Percentiles rank a stretch among this genome's conserved stretches.
Conservation (phyloP, 1,140 invertebrate genomes). For the Drosophila equinoxialis region DNA sequence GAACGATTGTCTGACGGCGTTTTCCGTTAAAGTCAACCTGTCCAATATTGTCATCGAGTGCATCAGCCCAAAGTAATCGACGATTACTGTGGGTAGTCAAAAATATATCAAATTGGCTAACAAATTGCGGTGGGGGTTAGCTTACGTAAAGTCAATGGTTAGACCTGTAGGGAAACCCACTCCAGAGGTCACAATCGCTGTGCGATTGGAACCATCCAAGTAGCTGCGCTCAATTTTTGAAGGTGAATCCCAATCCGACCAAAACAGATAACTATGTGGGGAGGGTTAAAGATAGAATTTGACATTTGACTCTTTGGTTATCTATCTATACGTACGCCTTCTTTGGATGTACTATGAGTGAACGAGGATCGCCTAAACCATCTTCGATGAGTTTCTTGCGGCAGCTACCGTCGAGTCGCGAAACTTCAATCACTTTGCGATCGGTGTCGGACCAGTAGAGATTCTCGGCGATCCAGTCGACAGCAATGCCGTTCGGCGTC, state of each 20-base stretch:
- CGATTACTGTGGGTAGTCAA: conserved; percentile 58
- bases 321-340: conserved; percentile 86
- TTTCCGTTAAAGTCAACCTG: conserved; percentile 92
- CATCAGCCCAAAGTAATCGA: conserved; percentile 91
- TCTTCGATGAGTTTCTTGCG: conserved; percentile 88
- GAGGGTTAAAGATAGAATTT: too few relatives aligned
- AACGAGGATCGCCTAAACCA: conserved; percentile 89
- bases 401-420: conserved; percentile 90
- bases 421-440: conserved; percentile 92
- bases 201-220: conserved; percentile 92
- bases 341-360: conserved; percentile 90
- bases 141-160: conserved; percentile 91
- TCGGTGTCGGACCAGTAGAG: conserved; percentile 95
- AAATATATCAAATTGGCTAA: not conserved
- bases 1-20: conserved; percentile 88
- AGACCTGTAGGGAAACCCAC: conserved; percentile 96
- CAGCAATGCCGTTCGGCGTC: conserved; percentile 90
- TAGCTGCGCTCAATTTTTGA: conserved; percentile 93
- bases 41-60: conserved; percentile 94
- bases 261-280: conserved; percentile 89
- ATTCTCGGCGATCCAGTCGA: conserved; percentile 95
- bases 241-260: conserved; percentile 94
- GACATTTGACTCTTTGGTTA: too few relatives aligned
- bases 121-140: too few relatives aligned
- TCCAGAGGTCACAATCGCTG: conserved; percentile 89